Base-by-base conservation (phyloP, 2,888 invertebrate genomes). In the Drosophila aldrichi region DNA sequence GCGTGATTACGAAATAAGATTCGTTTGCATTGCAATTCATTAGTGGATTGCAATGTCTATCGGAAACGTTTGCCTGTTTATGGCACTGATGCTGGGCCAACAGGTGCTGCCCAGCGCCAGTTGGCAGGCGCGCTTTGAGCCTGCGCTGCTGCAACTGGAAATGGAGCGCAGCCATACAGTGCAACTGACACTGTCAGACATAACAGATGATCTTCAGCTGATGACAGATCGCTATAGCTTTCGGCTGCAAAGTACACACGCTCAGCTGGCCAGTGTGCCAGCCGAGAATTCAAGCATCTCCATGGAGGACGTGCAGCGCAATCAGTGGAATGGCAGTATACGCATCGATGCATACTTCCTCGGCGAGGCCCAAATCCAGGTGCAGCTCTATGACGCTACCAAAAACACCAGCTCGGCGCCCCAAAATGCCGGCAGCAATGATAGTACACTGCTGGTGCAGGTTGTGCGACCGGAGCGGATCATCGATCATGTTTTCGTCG, bases 401-500 rank as follows among this genome's bases (percentile, higher is more conserved):
- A 29, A 55, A 3, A 71, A 91, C 74, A 22, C 14, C 3, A 73
- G 76, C 65, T 10, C 91, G 85, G 18, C 88, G 80, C 43, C 67
- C n/a, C 79, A 70, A 7, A 52, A 78, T 40, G 69, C 67, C 38
- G 63, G 18, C 7, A 82, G 74, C 57, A 60, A 57, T 18, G 77
- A 67, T 0, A 85, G 85, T 56, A 60, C 64, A 12, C 71, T 95
- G n/a, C 89, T 93, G 0, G 93, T 96, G 3, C 94, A 94, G 0
- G 95, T 96, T 4, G 92, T 94, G 63, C 93, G 96, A 1, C 94
- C 95, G 41, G 93, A 95, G 59, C 94, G 96, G 25, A 81, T 95
- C 38, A 95, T 97, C 44, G 97, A 97, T 92, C 94, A 93, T 14
- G 92, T 96, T 7, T 98, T 98, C 90, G 95, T 95, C 0, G 94